These are phyloP conservation scores for Doryteuthis pealeii DNA, from an alignment of 1,140 invertebrate species.

Conservation along the genomic window DNA sequence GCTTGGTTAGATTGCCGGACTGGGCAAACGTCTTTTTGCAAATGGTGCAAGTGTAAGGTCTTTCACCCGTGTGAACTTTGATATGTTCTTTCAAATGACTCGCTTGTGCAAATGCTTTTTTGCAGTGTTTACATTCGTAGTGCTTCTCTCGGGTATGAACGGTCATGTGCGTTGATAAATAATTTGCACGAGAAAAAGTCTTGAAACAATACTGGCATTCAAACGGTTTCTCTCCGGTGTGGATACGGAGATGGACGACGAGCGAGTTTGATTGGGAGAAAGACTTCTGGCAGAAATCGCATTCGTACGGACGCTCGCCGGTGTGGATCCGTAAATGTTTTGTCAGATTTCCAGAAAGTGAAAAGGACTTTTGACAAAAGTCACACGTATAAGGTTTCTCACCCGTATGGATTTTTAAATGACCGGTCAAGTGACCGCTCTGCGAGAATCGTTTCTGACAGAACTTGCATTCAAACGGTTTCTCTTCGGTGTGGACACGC, in stretches of 20 bases:
- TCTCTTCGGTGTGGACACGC: conserved; percentile 63
- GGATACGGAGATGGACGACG: conserved; percentile 51
- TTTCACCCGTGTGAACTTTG: conserved; percentile 73
- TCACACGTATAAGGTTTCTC: conserved; percentile 56
- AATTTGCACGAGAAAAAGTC: conserved; percentile 14
- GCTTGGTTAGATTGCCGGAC: conserved; percentile 75
- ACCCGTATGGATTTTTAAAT: conserved; percentile 56
- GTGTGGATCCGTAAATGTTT: conserved; percentile 57
- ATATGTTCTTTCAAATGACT: conserved; percentile 86
- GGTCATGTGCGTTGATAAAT: conserved; percentile 39
- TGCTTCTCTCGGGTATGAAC: conserved; percentile 53
- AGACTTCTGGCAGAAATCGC: conserved; percentile 51
- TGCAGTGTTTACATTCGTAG: conserved; percentile 57
- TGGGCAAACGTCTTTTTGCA: conserved; percentile 23
- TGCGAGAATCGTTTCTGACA: conserved; percentile 23
- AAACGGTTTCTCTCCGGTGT: conserved; percentile 37
- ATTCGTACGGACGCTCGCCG: conserved; percentile 52
- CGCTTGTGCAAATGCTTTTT: conserved; percentile 56
- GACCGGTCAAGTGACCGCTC: conserved; percentile 39
- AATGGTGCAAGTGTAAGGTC: conserved; percentile 22
- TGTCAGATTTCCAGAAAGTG: conserved; percentile 36
- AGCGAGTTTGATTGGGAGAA: conserved; percentile 37
- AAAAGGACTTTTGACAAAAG: conserved; percentile 51
- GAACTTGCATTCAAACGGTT: conserved; percentile 26
- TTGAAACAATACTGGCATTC: conserved; percentile 18